These are phyloP conservation scores for Zaprionus camerounensis DNA, from an alignment of 1,140 invertebrate genomes.

Conservation along the genomic window DNA sequence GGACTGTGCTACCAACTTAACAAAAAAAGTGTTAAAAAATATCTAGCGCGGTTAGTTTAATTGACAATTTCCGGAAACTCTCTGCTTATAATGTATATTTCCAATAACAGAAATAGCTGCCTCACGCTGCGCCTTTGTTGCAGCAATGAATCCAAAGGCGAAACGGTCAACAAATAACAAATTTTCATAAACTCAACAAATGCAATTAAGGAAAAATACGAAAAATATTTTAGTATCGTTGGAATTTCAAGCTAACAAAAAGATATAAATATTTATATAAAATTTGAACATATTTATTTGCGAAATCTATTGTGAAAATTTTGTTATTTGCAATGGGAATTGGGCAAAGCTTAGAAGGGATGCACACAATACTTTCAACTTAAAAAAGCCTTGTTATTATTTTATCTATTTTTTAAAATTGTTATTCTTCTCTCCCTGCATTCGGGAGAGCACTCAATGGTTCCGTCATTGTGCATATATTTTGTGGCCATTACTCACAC, in stretches of 20 bases:
- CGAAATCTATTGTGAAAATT: background rate
- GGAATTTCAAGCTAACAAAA: background rate
- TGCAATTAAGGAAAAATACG: background rate
- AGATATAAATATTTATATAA: background rate
- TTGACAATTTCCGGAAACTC: too few species aligned
- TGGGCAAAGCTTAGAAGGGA: too few species aligned
- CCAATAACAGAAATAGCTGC: too few species aligned
- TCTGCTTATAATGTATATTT: too few species aligned
- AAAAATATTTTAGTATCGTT: background rate
- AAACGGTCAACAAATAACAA: background rate
- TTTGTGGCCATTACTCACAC: conserved; percentile 35
- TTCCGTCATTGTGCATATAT: conserved; percentile 30
- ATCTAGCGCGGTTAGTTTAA: too few species aligned
- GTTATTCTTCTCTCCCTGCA: too few species aligned
- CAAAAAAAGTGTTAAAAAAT: too few species aligned
- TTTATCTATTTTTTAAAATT: background rate
- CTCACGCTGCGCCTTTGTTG: background rate
- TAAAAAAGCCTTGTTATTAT: background rate
- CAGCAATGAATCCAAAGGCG: background rate
- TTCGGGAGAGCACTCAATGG: background rate
- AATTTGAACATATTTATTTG: background rate
- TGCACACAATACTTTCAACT: background rate
- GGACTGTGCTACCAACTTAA: too few species aligned
- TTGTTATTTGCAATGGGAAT: too few species aligned
- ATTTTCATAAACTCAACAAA: background rate